These are phyloP conservation scores for Picus viridis DNA, from an alignment of 2,797 vertebrate species.

Conservation along the genomic window DNA sequence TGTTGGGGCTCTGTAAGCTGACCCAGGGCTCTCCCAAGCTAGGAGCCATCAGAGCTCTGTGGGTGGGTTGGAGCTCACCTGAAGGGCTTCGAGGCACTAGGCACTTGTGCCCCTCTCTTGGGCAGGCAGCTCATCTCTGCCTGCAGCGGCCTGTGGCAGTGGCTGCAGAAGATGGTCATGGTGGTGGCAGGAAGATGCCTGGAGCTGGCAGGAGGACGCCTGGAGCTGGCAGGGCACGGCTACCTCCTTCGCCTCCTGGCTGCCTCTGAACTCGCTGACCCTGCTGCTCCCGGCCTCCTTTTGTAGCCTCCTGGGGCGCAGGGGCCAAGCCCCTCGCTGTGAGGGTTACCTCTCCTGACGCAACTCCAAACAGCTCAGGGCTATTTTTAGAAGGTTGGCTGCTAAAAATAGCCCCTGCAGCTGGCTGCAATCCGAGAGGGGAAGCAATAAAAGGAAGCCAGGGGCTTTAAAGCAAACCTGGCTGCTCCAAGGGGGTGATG, in stretches of 20 bases:
- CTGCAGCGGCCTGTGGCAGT: conserved; percentile 63
- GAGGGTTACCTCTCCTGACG: conserved; percentile 67
- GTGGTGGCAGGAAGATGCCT: background rate
- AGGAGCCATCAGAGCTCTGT: background rate
- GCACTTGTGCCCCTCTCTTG: background rate
- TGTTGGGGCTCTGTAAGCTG: rapidly evolving
- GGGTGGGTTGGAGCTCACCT: conserved; percentile 43
- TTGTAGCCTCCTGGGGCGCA: conserved; percentile 57
- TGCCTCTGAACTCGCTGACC: conserved; percentile 66
- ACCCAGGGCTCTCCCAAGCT: background rate
- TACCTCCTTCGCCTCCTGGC: background rate
- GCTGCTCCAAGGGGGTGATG: conserved; percentile 53
- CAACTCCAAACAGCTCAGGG: conserved; percentile 52
- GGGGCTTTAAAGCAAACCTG: conserved; percentile 69
- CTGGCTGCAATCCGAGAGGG: conserved; percentile 72
- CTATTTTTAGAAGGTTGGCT: conserved; percentile 72
- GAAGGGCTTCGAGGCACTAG: background rate
- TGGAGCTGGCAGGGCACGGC: background rate
- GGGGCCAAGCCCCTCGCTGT: background rate
- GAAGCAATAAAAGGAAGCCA: conserved; percentile 76
- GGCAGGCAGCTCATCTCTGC: conserved; percentile 23
- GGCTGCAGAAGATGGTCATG: conserved; percentile 74
- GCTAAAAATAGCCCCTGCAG: conserved; percentile 70
- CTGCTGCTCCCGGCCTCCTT: conserved; percentile 52
- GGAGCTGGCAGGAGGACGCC: background rate